phyloP scores from a whole-genome alignment of 2,888 invertebrate species.

The Polia nebulosa region DNA sequence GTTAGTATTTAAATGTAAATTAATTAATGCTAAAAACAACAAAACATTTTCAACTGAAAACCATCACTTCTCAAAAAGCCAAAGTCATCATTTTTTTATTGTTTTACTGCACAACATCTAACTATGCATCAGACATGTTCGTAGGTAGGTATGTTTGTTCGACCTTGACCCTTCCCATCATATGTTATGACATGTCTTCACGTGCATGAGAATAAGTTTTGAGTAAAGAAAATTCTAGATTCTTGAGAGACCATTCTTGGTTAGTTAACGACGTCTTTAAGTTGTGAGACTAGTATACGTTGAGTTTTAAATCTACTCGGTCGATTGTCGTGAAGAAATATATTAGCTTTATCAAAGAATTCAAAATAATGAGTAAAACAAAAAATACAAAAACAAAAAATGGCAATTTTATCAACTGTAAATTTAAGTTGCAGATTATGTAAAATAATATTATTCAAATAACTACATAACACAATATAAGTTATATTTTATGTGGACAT shows the following conservation, averaged over 20 bases:
- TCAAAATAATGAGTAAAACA: too few species aligned
- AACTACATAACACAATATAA: too few species aligned
- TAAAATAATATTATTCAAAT: too few species aligned
- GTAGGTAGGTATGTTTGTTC: conserved; percentile 3
- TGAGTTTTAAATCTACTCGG: too few species aligned
- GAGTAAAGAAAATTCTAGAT: conserved; percentile 22
- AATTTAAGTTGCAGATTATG: too few species aligned
- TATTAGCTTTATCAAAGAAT: too few species aligned
- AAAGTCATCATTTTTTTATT: background rate
- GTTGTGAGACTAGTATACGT: background rate
- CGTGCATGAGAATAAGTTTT: conserved; percentile 36
- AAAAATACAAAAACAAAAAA: too few species aligned
- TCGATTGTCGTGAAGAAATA: too few species aligned
- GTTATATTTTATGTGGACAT: too few species aligned
- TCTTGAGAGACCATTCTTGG: background rate
- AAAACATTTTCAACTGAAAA: background rate
- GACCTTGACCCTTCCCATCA: conserved; percentile 54
- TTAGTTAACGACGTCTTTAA: background rate
- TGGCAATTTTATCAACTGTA: too few species aligned
- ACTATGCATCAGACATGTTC: background rate
- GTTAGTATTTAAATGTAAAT: too few species aligned
- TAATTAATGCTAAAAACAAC: too few species aligned
- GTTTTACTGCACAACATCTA: conserved; percentile 19
- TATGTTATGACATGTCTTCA: conserved; percentile 46
- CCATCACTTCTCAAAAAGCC: background rate